phyloP scores from a whole-genome alignment of 2,888 invertebrate species.

The Aquatica leii region DNA sequence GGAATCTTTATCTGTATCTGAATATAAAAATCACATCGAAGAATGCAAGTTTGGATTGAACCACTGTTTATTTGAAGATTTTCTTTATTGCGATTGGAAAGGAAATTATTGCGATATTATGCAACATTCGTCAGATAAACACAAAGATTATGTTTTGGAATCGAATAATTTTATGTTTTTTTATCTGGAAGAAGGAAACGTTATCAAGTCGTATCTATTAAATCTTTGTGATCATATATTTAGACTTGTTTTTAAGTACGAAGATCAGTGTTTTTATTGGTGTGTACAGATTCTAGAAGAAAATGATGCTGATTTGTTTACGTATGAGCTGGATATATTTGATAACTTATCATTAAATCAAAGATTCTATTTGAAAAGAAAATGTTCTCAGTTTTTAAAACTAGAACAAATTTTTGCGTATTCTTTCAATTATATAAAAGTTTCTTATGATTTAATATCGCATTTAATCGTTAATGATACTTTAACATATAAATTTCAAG shows the following conservation, averaged over 20 bases:
- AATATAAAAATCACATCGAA: not conserved
- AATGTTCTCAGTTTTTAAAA: not conserved
- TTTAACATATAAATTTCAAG: too few relatives aligned
- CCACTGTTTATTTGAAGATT: not conserved
- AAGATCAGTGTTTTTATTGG: constrained; percentile 44
- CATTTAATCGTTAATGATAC: too few relatives aligned
- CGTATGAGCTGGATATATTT: constrained; percentile 51
- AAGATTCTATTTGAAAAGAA: constrained; percentile 11
- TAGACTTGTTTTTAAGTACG: constrained; percentile 47
- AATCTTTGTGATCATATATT: constrained; percentile 45
- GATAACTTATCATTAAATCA: constrained; percentile 3
- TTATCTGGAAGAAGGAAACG: too few relatives aligned
- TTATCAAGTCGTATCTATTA: not conserved
- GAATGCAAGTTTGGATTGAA: not conserved
- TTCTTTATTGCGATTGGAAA: not conserved
- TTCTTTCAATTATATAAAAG: too few relatives aligned
- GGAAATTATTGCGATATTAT: not conserved
- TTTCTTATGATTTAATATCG: too few relatives aligned
- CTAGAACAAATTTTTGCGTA: too few relatives aligned
- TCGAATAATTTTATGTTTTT: too few relatives aligned
- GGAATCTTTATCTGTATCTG: not conserved
- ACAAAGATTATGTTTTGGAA: too few relatives aligned
- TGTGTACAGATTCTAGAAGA: constrained; percentile 49
- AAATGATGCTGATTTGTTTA: constrained; percentile 45
- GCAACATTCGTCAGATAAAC: too few relatives aligned